phyloP scores from a whole-genome alignment of 1,140 invertebrate species.

The Drosophila repleta region DNA sequence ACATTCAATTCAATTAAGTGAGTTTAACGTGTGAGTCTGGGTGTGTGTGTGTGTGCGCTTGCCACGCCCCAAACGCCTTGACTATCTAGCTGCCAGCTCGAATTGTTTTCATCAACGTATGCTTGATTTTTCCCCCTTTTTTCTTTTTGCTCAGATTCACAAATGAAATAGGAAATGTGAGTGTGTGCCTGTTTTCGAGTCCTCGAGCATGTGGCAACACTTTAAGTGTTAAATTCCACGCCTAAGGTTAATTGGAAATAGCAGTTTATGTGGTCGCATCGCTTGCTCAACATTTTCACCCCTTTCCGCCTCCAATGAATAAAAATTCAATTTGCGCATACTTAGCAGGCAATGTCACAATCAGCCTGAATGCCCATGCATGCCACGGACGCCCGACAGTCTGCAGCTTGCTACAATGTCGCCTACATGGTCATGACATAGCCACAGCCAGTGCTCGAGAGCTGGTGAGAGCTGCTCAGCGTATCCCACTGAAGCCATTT shows the following conservation, averaged over 20 bases:
- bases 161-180: not conserved
- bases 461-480: too few relatives aligned
- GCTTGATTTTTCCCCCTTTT: conserved; percentile 39
- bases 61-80: conserved; percentile 16
- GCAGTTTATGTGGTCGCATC: not conserved
- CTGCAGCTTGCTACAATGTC: conserved; percentile 55
- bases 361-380: conserved; percentile 25
- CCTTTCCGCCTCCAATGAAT: conserved; percentile 1
- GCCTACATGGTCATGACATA: conserved; percentile 16
- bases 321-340: conserved; percentile 63
- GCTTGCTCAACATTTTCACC: conserved; percentile 9
- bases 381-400: conserved; percentile 41
- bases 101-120: conserved; percentile 69
- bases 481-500: conserved; percentile 29
- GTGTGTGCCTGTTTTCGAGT: not conserved
- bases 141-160: conserved; percentile 3
- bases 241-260: conserved; percentile 38
- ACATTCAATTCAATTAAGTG: conserved; percentile 78
- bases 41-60: not conserved
- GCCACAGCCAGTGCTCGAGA: not conserved
- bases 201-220: conserved; percentile 14
- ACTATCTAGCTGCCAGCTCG: conserved; percentile 39
- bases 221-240: conserved; percentile 25
- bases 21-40: conserved; percentile 51
- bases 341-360: conserved; percentile 21